Conservation (phyloP, 2,113 vertebrate species). For the Catharus minimus region DNA sequence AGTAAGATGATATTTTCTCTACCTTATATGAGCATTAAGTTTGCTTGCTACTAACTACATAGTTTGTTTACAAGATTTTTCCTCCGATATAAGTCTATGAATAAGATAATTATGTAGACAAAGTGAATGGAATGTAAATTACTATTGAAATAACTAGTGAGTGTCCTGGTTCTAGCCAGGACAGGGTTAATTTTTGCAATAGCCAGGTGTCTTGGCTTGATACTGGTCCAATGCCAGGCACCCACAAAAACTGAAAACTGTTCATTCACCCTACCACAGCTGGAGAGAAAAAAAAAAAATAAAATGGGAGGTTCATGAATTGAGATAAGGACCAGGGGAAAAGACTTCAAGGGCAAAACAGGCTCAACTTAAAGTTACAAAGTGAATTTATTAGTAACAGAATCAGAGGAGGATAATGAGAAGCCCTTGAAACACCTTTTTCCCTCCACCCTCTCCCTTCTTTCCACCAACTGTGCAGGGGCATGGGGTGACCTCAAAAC, state of each 20-base stretch:
- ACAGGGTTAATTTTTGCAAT: neutral
- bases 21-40: neutral
- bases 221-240: neutral
- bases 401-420: neutral
- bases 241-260: neutral
- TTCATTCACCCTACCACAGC: fast-evolving
- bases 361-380: neutral
- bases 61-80: neutral
- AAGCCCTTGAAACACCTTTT: neutral
- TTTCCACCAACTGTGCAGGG: neutral
- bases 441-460: neutral
- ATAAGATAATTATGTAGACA: neutral
- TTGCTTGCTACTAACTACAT: neutral
- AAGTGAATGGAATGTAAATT: neutral
- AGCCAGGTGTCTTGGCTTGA: neutral
- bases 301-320: no score
- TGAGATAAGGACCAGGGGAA: neutral
- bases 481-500: neutral
- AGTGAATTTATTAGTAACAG: neutral
- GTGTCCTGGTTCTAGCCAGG: neutral
- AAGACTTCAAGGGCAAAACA: neutral
- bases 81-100: neutral
- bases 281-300: neutral
- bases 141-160: neutral
- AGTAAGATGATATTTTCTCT: neutral